phyloP scores from a whole-genome alignment of 2,797 vertebrate species.

The Pogonophryne albipinna region DNA sequence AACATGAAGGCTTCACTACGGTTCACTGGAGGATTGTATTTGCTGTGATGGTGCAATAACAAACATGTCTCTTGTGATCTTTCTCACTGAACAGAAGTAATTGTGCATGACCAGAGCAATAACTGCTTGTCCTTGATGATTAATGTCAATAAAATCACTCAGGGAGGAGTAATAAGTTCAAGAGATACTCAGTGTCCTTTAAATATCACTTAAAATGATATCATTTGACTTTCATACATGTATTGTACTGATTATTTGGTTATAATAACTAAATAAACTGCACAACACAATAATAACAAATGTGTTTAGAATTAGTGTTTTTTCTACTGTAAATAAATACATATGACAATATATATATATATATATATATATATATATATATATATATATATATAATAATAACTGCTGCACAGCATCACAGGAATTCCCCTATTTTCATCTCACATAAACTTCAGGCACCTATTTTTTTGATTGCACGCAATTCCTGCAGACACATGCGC shows the following conservation, averaged over 20 bases:
- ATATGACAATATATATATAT: neutral
- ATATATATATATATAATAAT: neutral
- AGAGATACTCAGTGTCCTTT: neutral
- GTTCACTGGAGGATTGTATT: neutral
- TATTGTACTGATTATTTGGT: neutral
- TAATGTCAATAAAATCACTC: conserved; percentile 2
- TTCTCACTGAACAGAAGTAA: neutral
- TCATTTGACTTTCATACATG: neutral
- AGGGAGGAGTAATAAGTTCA: neutral
- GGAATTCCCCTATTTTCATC: neutral
- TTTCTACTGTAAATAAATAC: neutral
- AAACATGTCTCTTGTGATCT: neutral
- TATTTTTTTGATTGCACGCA: neutral
- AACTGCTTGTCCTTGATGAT: neutral
- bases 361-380: no score
- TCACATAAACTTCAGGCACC: neutral
- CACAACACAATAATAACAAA: neutral
- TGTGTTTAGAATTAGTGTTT: neutral
- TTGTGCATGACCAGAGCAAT: conserved; percentile 27
- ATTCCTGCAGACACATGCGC: neutral
- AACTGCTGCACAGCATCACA: neutral
- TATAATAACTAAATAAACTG: neutral
- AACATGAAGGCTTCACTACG: neutral
- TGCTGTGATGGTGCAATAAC: neutral
- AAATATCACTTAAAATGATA: no score